Base-by-base conservation (phyloP, 2,797 vertebrate genomes). In the Coranthus polyacanthus region DNA sequence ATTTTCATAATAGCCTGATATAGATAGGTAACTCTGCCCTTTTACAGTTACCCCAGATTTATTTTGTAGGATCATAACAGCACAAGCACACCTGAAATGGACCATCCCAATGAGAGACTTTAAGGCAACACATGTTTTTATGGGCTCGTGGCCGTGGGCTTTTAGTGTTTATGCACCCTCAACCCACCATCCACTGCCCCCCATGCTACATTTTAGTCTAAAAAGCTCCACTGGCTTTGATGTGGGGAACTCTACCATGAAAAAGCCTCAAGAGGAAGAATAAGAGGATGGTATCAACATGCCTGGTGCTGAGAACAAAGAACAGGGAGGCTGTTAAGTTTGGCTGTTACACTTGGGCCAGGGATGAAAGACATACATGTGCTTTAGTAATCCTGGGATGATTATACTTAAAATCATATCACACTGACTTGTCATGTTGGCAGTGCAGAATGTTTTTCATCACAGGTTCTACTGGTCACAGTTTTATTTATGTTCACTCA, bases 141-240 rank as follows among this genome's bases (percentile, higher is more conserved):
- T n/a, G 41, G 81, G 71, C 55, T 64, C 51, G 58, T 59, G 61
- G 65, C 79, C 75, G 18, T 67, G 62, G 77, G 71, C 72, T 84
- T 79, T 64, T 18, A 20, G 54, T 83, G 78, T 89, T 89, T 88
- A 81, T 71, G 80, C 66, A 44, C 50, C 47, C 52, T 66, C 70
- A 75, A 58, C 72, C 50, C 47, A 53, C 63, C 42, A 44, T 45
- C 71, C 13, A 10, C 0, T 6, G 60, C 77, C 84, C 79, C n/a
- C 56, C 64, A 26, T 65, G 53, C 50, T 49, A 59, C 16, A 45
- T 59, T 37, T 52, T 72, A 53, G 60, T 79, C 70, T 71, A 68
- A 83, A 83, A 62, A 75, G 72, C 79, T 78, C 39, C 52, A n/a
- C 47, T 10, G 0, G 52, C 82, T 89, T 89, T 93, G 89, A 92